Percentiles rank a stretch among this genome's conserved stretches.
Conservation (phyloP, 2,113 vertebrate genomes). For the Oncorhynchus nerka region DNA sequence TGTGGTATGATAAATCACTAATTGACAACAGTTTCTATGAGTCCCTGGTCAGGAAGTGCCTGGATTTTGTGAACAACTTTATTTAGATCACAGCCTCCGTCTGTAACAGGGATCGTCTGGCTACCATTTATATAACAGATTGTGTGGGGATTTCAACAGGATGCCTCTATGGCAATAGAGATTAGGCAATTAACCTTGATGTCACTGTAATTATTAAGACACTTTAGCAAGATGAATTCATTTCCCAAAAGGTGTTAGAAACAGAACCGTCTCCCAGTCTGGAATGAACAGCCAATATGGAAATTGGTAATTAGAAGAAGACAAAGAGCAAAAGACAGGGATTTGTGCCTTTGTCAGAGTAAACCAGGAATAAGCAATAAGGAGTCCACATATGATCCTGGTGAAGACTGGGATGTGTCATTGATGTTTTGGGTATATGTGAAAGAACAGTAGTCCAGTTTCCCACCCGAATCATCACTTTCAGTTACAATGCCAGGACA, state of each 20-base stretch:
- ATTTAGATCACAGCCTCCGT: constrained; percentile 57
- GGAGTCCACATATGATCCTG: background rate
- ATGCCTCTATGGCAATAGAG: constrained; percentile 81
- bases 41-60: background rate
- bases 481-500: too few relatives aligned
- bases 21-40: background rate
- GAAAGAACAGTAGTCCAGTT: too few relatives aligned
- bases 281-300: constrained; percentile 56
- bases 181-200: constrained; percentile 95
- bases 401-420: background rate
- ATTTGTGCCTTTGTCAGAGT: background rate
- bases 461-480: too few relatives aligned
- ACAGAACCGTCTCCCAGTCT: constrained; percentile 70
- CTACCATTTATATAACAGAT: constrained; percentile 82
- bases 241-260: constrained; percentile 84
- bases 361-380: background rate
- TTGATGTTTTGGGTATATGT: too few relatives aligned
- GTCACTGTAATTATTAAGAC: constrained; percentile 90
- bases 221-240: constrained; percentile 87
- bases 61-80: constrained; percentile 9
- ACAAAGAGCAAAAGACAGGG: background rate
- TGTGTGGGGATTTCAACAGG: constrained; percentile 78
- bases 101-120: constrained; percentile 70
- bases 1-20: background rate
- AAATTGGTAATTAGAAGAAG: constrained; percentile 63